A percentile compares a stretch with the other conserved stretches of the same genome.
These are phyloP conservation scores for Clivina fossor DNA, from an alignment of 2,888 invertebrate genomes.

Conservation along the genomic window DNA sequence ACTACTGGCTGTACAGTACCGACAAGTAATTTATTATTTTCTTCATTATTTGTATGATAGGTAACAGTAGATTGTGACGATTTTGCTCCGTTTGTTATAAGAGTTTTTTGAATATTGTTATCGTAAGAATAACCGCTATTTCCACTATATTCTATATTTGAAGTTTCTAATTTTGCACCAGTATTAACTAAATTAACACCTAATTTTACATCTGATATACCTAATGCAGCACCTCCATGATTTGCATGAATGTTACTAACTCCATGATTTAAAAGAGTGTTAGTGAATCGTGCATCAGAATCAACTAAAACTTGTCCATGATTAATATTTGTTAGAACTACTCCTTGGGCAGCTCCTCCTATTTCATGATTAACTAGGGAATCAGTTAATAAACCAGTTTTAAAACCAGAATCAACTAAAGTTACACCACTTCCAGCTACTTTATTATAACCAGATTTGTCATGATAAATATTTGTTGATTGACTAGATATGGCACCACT, in stretches of 20 bases:
- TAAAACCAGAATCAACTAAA: slow-evolving; percentile 16
- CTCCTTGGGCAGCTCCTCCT: too few relatives aligned
- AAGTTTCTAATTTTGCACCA: slow-evolving; percentile 8
- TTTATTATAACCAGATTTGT: slow-evolving; percentile 4
- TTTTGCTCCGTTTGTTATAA: slow-evolving; percentile 1
- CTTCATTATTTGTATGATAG: too few relatives aligned
- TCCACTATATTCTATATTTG: neutral
- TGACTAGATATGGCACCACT: neutral
- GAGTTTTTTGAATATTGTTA: neutral
- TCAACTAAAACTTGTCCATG: too few relatives aligned
- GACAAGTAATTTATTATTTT: too few relatives aligned
- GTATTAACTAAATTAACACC: slow-evolving; percentile 1
- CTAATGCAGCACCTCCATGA: too few relatives aligned
- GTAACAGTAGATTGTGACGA: slow-evolving; percentile 10
- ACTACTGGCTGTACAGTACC: too few relatives aligned
- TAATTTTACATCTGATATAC: too few relatives aligned
- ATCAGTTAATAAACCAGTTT: too few relatives aligned
- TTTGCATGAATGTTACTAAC: too few relatives aligned
- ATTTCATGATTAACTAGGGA: neutral
- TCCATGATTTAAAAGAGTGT: too few relatives aligned
- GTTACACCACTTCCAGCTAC: slow-evolving; percentile 1
- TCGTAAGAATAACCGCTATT: slow-evolving; percentile 1
- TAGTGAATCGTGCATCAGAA: too few relatives aligned
- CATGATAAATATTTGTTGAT: slow-evolving; percentile 6
- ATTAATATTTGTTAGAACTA: neutral